Evolutionary conservation across 1,140 invertebrate genomes (phyloP), one percentile per base, ranked within the genome.

Genomic region (Planococcus citri): DNA sequence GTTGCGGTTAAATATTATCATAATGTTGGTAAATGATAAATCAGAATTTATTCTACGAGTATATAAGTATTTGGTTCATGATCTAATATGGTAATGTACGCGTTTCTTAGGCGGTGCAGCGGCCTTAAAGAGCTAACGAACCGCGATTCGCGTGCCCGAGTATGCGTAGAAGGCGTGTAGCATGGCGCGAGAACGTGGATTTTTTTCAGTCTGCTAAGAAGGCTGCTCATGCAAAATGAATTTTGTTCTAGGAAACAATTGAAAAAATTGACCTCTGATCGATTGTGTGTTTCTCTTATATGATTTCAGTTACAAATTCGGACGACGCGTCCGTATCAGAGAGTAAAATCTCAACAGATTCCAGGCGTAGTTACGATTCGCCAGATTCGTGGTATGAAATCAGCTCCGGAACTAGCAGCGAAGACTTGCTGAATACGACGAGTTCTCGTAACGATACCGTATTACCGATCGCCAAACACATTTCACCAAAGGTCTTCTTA

Each of bases 401-500:
- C 2, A 71, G 70, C 25, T 72, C 69, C n/a, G 60, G 60, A 9
- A 70, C 71, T 10, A 71, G 72, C n/a, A 74, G 73, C 51, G 68
- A 72, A n/a, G 70, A 72, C 41, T 64, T 64, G 22, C 22, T 64
- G 60, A 64, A 64, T 25, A 21, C 22, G 57, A 20, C 57, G 1
- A 9, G 22, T 25, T 8, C 22, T 22, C 27, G 51, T 20, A 21
- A 25, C 29, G 22, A 38, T 6, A 12, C 12, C 24, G 9, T 3
- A 38, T 12, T 38, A 27, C 68, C 38, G 27, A 27, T 71, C 64
- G 76, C 72, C 79, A 77, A 57, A 71, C 82, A 75, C 73, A 80
- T 80, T n/a, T 90, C 87, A 0, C 88, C 88, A 0, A 90, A 90
- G 78, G 88, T 90, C 0, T 90, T 90, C 74, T 85, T 84, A 27